phyloP scores from a whole-genome alignment of 1,140 invertebrate species.

The Leptoteleia sp. region DNA sequence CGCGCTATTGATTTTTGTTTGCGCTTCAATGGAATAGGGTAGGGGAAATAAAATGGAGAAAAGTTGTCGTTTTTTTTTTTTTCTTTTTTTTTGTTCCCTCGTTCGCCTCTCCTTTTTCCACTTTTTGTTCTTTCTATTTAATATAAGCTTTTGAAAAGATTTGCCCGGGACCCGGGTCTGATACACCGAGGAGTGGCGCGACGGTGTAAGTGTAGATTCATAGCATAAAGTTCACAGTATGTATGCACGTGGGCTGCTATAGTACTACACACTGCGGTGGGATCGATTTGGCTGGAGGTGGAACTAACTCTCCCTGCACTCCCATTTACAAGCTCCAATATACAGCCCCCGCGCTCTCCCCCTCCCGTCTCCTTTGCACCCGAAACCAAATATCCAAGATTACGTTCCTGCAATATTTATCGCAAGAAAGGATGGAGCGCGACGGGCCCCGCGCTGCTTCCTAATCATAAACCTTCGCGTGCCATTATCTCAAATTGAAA shows the following conservation, averaged over 20 bases:
- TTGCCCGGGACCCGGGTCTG: constrained; percentile 60
- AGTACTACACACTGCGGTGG: constrained; percentile 78
- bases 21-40: constrained; percentile 10
- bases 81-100: constrained; percentile 3
- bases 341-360: constrained; percentile 72
- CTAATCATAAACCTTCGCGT: constrained; percentile 35
- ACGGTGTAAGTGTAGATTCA: constrained; percentile 60
- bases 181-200: constrained; percentile 38
- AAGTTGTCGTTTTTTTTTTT: no score
- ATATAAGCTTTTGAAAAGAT: constrained; percentile 67
- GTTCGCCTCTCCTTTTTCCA: background rate
- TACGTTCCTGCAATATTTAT: constrained; percentile 62
- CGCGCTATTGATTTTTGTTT: constrained; percentile 61
- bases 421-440: constrained; percentile 36
- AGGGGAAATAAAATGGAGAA: constrained; percentile 31
- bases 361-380: constrained; percentile 65
- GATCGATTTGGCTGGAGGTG: constrained; percentile 78
- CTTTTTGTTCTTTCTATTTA: constrained; percentile 63
- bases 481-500: constrained; percentile 30
- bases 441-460: constrained; percentile 6
- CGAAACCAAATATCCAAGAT: constrained; percentile 70
- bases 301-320: constrained; percentile 60
- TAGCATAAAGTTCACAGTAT: constrained; percentile 70
- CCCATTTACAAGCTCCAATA: constrained; percentile 78
- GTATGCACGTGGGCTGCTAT: constrained; percentile 78